phyloP scores from a whole-genome alignment of 2,797 vertebrate genomes.

The Eulemur mongoz region DNA sequence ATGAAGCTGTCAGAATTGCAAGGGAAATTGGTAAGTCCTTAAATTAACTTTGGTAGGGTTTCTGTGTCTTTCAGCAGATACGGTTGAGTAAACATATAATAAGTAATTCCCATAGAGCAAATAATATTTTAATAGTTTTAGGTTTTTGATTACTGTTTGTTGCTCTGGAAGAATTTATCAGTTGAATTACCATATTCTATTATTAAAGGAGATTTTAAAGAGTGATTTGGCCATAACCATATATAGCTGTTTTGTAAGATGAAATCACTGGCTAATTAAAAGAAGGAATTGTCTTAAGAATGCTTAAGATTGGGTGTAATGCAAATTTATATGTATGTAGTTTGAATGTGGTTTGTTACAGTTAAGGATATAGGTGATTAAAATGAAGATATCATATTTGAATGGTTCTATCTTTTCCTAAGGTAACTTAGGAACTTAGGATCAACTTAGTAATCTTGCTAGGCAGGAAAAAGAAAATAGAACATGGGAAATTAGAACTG shows the following conservation, averaged over 20 bases:
- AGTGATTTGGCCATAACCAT: conserved; percentile 68
- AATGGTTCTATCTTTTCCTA: not conserved
- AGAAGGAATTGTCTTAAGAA: conserved; percentile 40
- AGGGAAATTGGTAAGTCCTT: conserved; percentile 95
- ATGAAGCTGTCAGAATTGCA: conserved; percentile 97
- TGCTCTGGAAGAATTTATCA: conserved; percentile 77
- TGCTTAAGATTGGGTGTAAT: conserved; percentile 39
- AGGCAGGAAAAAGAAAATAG: conserved; percentile 4
- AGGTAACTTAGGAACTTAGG: conserved; percentile 12
- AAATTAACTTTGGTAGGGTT: conserved; percentile 88
- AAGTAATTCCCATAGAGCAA: conserved; percentile 85
- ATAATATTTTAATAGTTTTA: conserved; percentile 85
- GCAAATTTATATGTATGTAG: not conserved
- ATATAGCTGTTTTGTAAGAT: conserved; percentile 50
- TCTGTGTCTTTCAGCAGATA: conserved; percentile 87
- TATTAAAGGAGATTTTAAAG: conserved; percentile 71
- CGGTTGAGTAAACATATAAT: conserved; percentile 86
- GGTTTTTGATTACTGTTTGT: conserved; percentile 80
- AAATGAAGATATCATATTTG: not conserved
- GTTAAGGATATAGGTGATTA: not conserved
- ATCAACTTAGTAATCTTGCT: not conserved
- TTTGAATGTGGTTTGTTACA: not conserved
- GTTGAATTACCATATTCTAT: conserved; percentile 72
- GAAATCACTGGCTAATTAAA: conserved; percentile 63
- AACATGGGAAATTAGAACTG: not conserved